These are phyloP conservation scores for Drosophila ironensis DNA, from an alignment of 1,140 invertebrate species.

Conservation along the genomic window DNA sequence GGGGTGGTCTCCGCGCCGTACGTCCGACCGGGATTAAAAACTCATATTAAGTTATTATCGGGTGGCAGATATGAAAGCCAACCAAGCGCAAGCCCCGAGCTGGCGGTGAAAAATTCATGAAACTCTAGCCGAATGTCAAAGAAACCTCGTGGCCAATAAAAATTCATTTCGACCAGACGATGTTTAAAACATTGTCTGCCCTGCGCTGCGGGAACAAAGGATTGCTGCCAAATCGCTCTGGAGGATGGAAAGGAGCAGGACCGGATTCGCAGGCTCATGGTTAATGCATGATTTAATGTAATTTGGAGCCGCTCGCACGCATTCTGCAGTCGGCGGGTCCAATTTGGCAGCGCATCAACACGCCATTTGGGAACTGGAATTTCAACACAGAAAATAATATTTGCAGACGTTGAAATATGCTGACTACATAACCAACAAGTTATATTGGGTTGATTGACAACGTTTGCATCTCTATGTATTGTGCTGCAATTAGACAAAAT, in stretches of 20 bases:
- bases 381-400: neutral
- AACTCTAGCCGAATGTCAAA: constrained; percentile 23
- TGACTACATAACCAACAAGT: too few relatives aligned
- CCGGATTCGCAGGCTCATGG: constrained; percentile 49
- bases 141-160: constrained; percentile 55
- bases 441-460: too few relatives aligned
- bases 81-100: neutral
- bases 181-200: constrained; percentile 68
- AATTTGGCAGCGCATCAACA: constrained; percentile 79
- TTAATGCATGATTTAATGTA: constrained; percentile 80
- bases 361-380: constrained; percentile 61
- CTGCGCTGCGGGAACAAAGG: constrained; percentile 49
- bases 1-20: constrained; percentile 19
- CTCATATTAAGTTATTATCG: constrained; percentile 82
- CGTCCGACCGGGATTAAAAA: constrained; percentile 75
- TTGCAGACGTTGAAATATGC: too few relatives aligned
- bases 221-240: constrained; percentile 71
- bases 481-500: neutral
- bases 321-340: constrained; percentile 51
- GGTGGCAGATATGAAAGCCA: constrained; percentile 18
- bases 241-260: neutral
- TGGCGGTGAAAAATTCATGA: constrained; percentile 46
- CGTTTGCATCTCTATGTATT: neutral
- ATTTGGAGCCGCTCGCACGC: constrained; percentile 61
- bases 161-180: constrained; percentile 64